Evolutionary conservation across 2,888 invertebrate genomes (phyloP), one percentile per base, ranked within the genome.

Genomic region (Lasioglossum calceatum): DNA sequence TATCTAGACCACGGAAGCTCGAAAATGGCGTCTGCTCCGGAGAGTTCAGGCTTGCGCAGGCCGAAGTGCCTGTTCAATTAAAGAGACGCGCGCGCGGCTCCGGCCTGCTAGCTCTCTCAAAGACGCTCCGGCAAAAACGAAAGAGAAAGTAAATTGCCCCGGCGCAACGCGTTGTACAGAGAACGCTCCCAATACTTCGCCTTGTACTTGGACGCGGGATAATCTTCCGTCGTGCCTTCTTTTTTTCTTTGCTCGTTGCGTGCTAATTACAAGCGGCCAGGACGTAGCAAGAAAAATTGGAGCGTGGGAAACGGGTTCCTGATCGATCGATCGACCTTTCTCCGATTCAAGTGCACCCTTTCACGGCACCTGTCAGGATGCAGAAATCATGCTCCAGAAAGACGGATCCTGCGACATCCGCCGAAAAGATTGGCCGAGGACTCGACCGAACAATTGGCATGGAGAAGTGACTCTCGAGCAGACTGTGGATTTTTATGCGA

Each of bases 101-200:
- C 54, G 23, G 16, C 61, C 61, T 5, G 47, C 71, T 61, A 85
- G 47, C 64, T 61, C 42, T 50, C 76, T 58, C 79, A 75, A 84
- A 88, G 78, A 71, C 70, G 50, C n/a, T 42, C 39, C 70, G 54
- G 77, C 74, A 77, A 84, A 73, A 81, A 85, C 78, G 81, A 89
- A 81, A 50, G 88, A 81, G 84, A 89, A 89, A 89, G 89, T 82
- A 88, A 89, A 88, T 82, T 81, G 78, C 42, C 32, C 54, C 71
- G 72, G 27, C 64, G n/a, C 16, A 16, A 47, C 47, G 47, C 47
- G 50, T 14, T 27, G 32, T 2, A 27, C 16, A 32, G 32, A 64
- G 73, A 36, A 61, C 47, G 78, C 67, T 79, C 67, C 64, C 75
- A 78, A 78, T 81, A 85, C 47, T 70, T 70, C 70, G 72, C 75